Base-by-base conservation (phyloP, 2,797 vertebrate genomes). In the Sebastes vulpes region DNA sequence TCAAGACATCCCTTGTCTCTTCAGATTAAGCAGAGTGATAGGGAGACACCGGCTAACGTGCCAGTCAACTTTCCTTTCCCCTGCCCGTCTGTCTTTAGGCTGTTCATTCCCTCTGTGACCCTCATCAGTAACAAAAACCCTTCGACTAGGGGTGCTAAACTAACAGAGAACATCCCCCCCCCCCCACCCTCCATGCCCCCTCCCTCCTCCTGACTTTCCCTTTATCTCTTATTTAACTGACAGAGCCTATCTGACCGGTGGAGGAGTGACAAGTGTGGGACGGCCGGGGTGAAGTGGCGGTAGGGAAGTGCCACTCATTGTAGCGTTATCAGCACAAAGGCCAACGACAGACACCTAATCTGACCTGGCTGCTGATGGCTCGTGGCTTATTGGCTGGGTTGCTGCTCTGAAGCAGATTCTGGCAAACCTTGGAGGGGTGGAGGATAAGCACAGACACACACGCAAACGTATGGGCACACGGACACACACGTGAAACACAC, bases 191-290 rank as follows among this genome's bases (percentile, higher is more conserved):
- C 53, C 42, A 48, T 18, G 3, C 18, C 83, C 91, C 84, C 86
- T 83, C 93, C 93, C 92, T 69, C 91, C 29, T 71, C 70, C 65
- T 23, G 67, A 77, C 77, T 82, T 88, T 71, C 67, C 78, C 92
- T 93, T 93, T 94, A 91, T 95, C 95, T 96, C 93, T 94, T 91
- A 95, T 80, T 96, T 96, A 97, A 96, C 95, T 97, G 97, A 97
- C 95, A 95, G 90, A 89, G 93, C 93, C 94, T 94, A 92, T 97
- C 90, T 96, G 90, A 89, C 81, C 85, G 74, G 88, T 87, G 94
- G 94, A 95, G 81, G 90, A 82, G 90, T 95, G 96, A 95, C 90
- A 94, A 94, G 93, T 93, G 94, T 91, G 93, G 93, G 93, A 93
- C 64, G 90, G 91, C 89, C 50, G 88, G 93, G 93, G 93, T 93